These are phyloP conservation scores for Psilopsiagon aurifrons DNA, from an alignment of 2,113 vertebrate genomes.

Conservation along the genomic window DNA sequence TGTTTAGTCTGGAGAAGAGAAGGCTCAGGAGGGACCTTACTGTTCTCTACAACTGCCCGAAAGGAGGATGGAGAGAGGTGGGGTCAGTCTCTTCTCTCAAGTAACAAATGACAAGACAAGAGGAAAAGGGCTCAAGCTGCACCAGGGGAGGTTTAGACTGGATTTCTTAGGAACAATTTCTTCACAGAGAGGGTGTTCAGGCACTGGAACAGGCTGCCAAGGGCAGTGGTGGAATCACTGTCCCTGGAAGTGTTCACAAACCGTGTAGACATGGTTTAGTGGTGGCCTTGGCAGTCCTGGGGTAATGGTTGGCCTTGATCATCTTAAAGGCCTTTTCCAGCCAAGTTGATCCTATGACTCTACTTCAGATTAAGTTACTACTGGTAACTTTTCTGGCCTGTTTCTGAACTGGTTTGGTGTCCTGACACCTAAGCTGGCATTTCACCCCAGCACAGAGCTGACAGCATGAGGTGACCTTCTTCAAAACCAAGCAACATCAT, in stretches of 20 bases:
- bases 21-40: background rate
- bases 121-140: accelerated
- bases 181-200: background rate
- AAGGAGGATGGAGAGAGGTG: background rate
- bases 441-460: background rate
- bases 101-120: background rate
- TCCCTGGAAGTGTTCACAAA: background rate
- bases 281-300: background rate
- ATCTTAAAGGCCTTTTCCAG: background rate
- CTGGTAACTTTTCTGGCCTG: background rate
- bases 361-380: background rate
- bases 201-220: background rate
- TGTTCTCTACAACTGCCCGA: accelerated
- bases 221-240: background rate
- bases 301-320: background rate
- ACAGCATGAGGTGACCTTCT: background rate
- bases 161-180: background rate
- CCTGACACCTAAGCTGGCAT: background rate
- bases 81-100: background rate
- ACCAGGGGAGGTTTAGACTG: background rate
- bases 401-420: background rate
- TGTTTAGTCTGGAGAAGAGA: background rate
- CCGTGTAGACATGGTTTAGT: background rate
- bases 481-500: background rate
- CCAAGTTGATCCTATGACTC: background rate